Percentiles rank a stretch among this genome's conserved stretches.
Evolutionary conservation across 2,113 vertebrate species (phyloP).

Genomic region (Symphodus melops): DNA sequence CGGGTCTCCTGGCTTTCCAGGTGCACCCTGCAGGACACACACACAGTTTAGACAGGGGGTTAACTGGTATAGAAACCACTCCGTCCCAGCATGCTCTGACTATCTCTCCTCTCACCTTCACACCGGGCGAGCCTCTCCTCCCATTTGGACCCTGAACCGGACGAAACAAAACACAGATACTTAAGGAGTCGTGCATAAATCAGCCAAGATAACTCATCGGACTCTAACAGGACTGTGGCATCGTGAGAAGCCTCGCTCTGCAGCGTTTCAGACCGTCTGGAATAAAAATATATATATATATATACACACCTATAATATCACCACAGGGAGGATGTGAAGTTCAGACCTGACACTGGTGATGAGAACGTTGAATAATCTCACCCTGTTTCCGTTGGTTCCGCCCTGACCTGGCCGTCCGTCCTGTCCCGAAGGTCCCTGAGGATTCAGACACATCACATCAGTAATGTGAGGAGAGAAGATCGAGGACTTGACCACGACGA

Average conservation of each 20-base stretch:
- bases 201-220: neutral
- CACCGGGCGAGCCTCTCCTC: conserved; percentile 65
- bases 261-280: too few species aligned
- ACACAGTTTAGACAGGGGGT: conserved; percentile 5
- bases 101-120: conserved; percentile 52
- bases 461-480: neutral
- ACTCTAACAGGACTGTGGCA: too few species aligned
- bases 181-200: neutral
- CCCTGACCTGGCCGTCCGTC: conserved; percentile 57
- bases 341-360: neutral
- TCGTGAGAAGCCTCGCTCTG: too few species aligned
- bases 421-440: conserved; percentile 73
- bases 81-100: neutral
- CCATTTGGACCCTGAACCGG: conserved; percentile 71
- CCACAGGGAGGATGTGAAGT: too few species aligned
- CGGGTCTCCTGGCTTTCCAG: conserved; percentile 57
- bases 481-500: too few species aligned
- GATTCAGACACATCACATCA: neutral
- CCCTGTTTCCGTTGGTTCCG: conserved; percentile 68
- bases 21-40: conserved; percentile 57
- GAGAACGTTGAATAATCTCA: conserved; percentile 50
- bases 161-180: conserved; percentile 3
- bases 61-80: neutral
- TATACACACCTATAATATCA: too few species aligned
- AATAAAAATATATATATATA: too few species aligned